These are phyloP conservation scores for Neotoxoptera formosana DNA, from an alignment of 1,140 invertebrate genomes.

Conservation along the genomic window DNA sequence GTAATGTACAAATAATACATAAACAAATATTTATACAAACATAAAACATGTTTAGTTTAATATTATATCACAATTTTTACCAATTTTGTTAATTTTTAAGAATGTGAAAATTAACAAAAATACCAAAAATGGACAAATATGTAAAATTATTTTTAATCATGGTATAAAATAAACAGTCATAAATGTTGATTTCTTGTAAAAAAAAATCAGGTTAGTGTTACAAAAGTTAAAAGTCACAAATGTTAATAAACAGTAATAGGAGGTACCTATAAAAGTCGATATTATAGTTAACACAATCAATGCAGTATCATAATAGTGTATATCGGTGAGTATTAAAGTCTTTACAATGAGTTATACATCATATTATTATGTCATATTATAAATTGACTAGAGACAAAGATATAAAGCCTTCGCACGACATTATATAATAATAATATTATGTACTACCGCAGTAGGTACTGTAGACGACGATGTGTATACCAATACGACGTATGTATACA, in stretches of 20 bases:
- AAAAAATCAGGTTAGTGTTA: background rate
- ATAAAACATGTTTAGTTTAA: background rate
- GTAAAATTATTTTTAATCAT: background rate
- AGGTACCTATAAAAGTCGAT: background rate
- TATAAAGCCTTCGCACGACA: background rate
- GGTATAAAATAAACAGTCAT: background rate
- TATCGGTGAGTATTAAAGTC: background rate
- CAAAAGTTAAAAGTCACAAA: background rate
- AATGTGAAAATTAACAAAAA: background rate
- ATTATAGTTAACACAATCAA: background rate
- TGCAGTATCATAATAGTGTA: background rate
- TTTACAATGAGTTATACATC: background rate
- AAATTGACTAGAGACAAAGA: background rate
- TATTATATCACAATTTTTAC: background rate
- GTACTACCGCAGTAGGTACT: too few relatives aligned
- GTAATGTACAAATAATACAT: background rate
- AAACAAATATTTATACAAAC: background rate
- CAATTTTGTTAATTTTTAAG: background rate
- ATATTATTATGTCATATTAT: background rate
- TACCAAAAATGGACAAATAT: background rate
- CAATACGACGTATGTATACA: too few relatives aligned
- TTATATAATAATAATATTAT: background rate
- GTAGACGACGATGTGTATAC: background rate
- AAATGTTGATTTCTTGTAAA: background rate
- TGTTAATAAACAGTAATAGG: background rate